These are phyloP conservation scores for Hemithea aestivaria DNA, from an alignment of 2,888 invertebrate species.

Conservation along the genomic window DNA sequence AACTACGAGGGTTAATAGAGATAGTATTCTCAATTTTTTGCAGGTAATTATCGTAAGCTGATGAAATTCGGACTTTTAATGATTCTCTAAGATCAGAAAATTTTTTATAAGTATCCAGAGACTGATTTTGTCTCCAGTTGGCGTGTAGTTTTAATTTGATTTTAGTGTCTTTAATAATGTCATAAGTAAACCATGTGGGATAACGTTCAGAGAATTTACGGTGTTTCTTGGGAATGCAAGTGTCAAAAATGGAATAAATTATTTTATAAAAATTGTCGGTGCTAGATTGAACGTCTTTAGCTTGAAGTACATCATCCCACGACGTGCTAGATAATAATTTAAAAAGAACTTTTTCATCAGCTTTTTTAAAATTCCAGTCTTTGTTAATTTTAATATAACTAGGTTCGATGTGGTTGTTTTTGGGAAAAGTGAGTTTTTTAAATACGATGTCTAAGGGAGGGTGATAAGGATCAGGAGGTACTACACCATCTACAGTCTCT, in stretches of 20 bases:
- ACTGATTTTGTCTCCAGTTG: background rate
- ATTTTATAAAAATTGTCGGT: background rate
- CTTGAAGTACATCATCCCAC: background rate
- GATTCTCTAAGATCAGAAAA: background rate
- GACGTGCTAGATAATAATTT: background rate
- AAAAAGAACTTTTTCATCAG: background rate
- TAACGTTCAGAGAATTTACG: background rate
- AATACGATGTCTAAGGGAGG: conserved; percentile 4
- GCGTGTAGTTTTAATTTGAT: conserved; percentile 1
- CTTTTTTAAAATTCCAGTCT: conserved; percentile 1
- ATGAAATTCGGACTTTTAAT: background rate
- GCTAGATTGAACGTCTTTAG: too few species aligned
- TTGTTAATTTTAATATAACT: background rate
- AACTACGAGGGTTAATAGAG: background rate
- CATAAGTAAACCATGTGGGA: conserved; percentile 7
- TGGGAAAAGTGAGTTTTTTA: background rate
- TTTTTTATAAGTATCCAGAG: background rate
- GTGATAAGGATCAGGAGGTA: conserved; percentile 2
- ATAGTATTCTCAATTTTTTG: conserved; percentile 1
- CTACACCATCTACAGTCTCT: conserved; percentile 1
- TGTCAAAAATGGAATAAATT: background rate
- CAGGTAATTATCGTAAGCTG: background rate
- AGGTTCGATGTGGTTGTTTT: background rate
- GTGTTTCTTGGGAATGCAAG: conserved; percentile 2
- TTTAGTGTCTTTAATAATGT: conserved; percentile 2